These are phyloP conservation scores for Pithys albifrons DNA, from an alignment of 2,113 vertebrate species.

Conservation along the genomic window DNA sequence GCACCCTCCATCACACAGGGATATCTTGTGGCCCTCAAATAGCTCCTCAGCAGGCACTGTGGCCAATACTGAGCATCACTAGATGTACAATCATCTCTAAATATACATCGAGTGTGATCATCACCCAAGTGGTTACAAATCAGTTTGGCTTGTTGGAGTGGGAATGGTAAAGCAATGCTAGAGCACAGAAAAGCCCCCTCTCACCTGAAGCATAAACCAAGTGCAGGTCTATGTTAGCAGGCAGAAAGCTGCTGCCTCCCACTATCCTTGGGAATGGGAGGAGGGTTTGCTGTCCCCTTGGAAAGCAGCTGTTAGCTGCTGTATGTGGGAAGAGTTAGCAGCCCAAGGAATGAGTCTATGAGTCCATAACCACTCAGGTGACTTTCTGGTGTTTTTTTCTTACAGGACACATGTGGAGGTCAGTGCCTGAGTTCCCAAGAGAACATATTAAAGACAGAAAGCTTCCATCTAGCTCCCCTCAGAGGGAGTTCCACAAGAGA, in stretches of 20 bases:
- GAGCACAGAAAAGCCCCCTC: neutral
- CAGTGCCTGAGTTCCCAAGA: neutral
- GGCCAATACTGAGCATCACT: neutral
- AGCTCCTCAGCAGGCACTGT: neutral
- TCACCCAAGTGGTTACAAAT: neutral
- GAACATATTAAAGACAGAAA: neutral
- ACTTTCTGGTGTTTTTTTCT: neutral
- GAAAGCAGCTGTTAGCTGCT: neutral
- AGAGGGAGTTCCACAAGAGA: neutral
- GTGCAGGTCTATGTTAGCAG: neutral
- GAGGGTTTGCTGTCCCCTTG: neutral
- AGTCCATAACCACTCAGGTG: neutral
- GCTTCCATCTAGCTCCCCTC: neutral
- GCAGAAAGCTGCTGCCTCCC: neutral
- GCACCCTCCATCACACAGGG: neutral
- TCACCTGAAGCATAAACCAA: neutral
- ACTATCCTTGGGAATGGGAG: neutral
- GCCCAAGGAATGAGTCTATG: neutral
- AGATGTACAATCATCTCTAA: neutral
- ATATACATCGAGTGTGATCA: fast-evolving
- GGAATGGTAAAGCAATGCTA: neutral
- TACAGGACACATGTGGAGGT: fast-evolving
- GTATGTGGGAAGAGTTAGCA: neutral
- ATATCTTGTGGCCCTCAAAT: neutral
- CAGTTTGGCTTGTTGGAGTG: neutral